These are phyloP conservation scores for Anoplolepis gracilipes DNA, from an alignment of 1,140 invertebrate genomes.

Conservation along the genomic window DNA sequence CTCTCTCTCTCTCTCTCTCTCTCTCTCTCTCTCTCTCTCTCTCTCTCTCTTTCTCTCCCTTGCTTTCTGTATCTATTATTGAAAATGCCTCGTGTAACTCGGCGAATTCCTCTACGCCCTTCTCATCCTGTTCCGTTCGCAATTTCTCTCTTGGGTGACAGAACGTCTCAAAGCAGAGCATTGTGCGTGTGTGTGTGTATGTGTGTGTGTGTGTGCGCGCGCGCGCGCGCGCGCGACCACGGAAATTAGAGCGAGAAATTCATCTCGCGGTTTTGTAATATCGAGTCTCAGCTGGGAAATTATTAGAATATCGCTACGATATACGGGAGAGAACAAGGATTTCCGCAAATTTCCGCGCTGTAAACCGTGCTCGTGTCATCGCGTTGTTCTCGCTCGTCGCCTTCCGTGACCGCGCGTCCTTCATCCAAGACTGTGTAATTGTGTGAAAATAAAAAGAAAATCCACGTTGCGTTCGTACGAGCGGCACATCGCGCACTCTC, in stretches of 20 bases:
- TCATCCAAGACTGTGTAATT: slow-evolving; percentile 67
- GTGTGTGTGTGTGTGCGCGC: slow-evolving; percentile 74
- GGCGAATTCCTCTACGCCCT: slow-evolving; percentile 45
- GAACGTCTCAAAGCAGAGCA: slow-evolving; percentile 79
- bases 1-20: background rate
- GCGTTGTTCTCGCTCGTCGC: background rate
- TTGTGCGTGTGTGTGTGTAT: slow-evolving; percentile 76
- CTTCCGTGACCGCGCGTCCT: slow-evolving; percentile 60
- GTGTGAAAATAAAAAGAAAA: slow-evolving; percentile 41
- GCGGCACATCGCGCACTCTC: slow-evolving; percentile 77
- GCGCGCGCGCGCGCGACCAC: slow-evolving; percentile 62
- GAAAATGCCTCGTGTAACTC: background rate
- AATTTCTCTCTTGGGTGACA: slow-evolving; percentile 57
- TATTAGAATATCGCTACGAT: slow-evolving; percentile 25
- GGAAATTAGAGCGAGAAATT: slow-evolving; percentile 37
- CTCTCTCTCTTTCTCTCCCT: background rate
- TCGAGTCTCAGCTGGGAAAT: background rate
- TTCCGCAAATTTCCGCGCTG: background rate
- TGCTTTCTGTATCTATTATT: too few relatives aligned
- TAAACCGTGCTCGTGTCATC: background rate
- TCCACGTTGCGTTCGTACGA: slow-evolving; percentile 77
- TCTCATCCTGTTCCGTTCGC: slow-evolving; percentile 51
- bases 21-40: background rate
- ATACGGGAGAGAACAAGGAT: background rate
- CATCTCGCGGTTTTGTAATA: slow-evolving; percentile 28